A percentile compares a stretch with the other conserved stretches of the same genome.
Conservation (phyloP, 37 sponge, comb jelly and placozoan genomes). For the Spongilla lacustris region DNA sequence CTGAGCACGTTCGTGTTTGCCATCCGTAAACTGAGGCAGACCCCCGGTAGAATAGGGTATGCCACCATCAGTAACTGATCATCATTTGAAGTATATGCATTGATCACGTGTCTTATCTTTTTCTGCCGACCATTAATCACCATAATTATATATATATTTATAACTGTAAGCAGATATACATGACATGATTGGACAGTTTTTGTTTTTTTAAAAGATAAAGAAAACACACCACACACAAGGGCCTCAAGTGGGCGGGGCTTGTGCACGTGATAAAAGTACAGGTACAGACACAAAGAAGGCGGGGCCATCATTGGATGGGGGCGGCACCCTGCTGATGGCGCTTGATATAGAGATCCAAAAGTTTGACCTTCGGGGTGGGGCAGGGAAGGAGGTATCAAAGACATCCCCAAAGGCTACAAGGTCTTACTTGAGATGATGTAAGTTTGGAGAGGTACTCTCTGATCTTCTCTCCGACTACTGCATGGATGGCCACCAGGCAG, state of each 20-base stretch:
- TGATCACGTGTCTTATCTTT: not conserved
- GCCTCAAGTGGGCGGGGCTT: not conserved
- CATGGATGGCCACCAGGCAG: constrained; percentile 86
- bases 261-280: not conserved
- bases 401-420: not conserved
- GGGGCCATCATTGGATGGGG: not conserved
- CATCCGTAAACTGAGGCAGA: not conserved
- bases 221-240: not conserved
- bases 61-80: not conserved
- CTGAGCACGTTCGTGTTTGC: constrained; percentile 31
- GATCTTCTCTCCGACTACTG: constrained; percentile 74
- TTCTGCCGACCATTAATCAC: not conserved
- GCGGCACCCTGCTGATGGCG: constrained; percentile 46
- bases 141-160: too few relatives aligned
- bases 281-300: not conserved
- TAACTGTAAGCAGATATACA: too few relatives aligned
- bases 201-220: constrained; percentile 3
- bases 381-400: not conserved
- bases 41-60: not conserved
- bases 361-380: constrained; percentile 47
- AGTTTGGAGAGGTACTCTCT: constrained; percentile 65
- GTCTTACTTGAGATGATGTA: constrained; percentile 74
- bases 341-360: constrained; percentile 81
- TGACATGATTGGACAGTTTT: too few relatives aligned
- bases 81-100: too few relatives aligned